Evolutionary conservation across 1,140 invertebrate species (phyloP).

Genomic region (Zaprionus gabonicus): DNA sequence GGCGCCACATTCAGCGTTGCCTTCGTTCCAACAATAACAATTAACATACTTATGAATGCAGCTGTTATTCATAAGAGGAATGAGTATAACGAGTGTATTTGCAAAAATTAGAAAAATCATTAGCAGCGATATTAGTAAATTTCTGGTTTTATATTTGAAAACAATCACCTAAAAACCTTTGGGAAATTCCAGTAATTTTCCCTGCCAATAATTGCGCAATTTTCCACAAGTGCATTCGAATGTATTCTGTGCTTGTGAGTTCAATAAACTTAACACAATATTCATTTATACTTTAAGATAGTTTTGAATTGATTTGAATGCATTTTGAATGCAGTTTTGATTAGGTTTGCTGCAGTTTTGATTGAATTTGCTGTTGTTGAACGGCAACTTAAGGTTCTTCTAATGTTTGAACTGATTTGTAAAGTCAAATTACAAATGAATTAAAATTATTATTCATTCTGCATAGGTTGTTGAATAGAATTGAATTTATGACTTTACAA

Average conservation of each 20-base stretch:
- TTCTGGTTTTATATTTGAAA: background rate
- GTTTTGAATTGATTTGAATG: background rate
- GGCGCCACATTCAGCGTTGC: conserved; percentile 33
- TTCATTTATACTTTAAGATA: background rate
- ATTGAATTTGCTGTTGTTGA: too few relatives aligned
- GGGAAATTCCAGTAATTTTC: background rate
- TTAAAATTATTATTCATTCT: too few relatives aligned
- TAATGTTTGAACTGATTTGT: background rate
- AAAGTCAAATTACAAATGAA: too few relatives aligned
- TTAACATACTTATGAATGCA: conserved; percentile 32
- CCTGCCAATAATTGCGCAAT: background rate
- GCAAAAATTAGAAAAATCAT: conserved; percentile 4
- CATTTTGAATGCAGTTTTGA: background rate
- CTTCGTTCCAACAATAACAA: conserved; percentile 1
- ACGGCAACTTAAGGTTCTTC: background rate
- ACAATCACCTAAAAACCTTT: background rate
- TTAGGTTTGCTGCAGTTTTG: background rate
- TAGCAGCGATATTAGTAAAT: background rate
- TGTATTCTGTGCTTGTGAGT: background rate
- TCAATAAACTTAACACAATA: background rate
- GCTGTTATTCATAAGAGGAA: conserved; percentile 14
- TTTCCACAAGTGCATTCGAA: background rate
- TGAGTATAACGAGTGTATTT: conserved; percentile 7
- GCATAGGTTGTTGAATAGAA: too few relatives aligned
- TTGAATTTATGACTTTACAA: too few relatives aligned